Evolutionary conservation across 2,888 invertebrate genomes (phyloP), one percentile per base, ranked within the genome.

Genomic region (Metacarcinus magister): DNA sequence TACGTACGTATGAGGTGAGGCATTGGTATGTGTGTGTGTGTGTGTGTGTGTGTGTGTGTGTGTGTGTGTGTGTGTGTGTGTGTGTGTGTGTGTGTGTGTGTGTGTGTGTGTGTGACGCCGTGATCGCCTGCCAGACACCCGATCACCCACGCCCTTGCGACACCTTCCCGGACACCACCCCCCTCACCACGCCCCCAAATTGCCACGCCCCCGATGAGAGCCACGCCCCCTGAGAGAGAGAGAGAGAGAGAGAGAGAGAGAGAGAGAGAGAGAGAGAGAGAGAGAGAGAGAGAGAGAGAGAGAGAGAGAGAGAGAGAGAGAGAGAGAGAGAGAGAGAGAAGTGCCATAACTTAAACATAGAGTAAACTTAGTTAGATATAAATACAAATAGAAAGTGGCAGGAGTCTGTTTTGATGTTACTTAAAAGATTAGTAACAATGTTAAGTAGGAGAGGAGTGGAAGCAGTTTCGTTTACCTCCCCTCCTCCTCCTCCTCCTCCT

Each of bases 61-160:
- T 90, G 90, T 90, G 44, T 90, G 44, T 90, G 90, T 90, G 43
- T 90, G 90, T 90, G 90, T 90, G 44, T 90, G 90, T 90, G 44
- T 90, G 44, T 90, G 44, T 90, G 90, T 90, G 43, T 43, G 90
- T 90, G 28, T 89, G 43, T 32, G 89, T 89, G 23, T 90, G 46
- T 43, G 46, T n/a, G 90, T 43, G 46, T 10, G 82, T 32, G 82
- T 8, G 32, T 82, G 82, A 32, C 82, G 28, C 32, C 82, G 32
- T 23, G 32, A 82, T 32, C 82, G 32, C 82, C 82, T 82, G 82
- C 10, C 82, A 10, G 82, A 82, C 82, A 82, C 82, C 28, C 13
- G 82, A 82, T 82, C 82, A 10, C 82, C n/a, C 32, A 19, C 82
- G 7, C 32, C 82, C 32, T 32, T 32, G 13, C 32, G 5, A 7